A percentile compares a stretch with the other conserved stretches of the same genome.
Conservation (phyloP, 1,140 invertebrate genomes). For the Aphidius ervi region DNA sequence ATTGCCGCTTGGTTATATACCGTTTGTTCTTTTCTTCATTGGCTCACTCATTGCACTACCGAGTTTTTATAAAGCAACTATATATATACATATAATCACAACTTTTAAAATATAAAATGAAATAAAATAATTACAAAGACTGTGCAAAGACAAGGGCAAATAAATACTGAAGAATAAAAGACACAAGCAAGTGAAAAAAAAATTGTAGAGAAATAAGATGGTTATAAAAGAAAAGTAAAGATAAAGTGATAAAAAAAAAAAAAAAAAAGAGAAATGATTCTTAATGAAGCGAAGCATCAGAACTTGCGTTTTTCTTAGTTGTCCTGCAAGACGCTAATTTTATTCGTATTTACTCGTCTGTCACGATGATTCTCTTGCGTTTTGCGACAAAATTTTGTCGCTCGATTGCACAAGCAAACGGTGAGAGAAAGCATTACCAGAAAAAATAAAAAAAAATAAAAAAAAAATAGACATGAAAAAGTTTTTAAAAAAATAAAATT, state of each 20-base stretch:
- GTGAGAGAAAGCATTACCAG: background rate
- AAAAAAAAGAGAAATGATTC: too few species aligned
- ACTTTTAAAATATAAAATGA: too few species aligned
- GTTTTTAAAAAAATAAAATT: conserved; percentile 21
- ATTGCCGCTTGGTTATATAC: too few species aligned
- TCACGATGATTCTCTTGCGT: conserved; percentile 12
- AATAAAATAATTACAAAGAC: too few species aligned
- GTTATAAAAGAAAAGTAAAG: background rate
- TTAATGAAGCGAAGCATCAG: conserved; percentile 16
- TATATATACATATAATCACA: too few species aligned
- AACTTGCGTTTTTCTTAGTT: conserved; percentile 17
- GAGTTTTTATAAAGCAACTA: too few species aligned
- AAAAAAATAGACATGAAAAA: conserved; percentile 13
- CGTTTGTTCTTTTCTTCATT: too few species aligned
- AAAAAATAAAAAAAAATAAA: conserved; percentile 14
- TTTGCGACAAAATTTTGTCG: conserved; percentile 5
- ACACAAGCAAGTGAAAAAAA: too few species aligned
- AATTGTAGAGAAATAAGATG: background rate
- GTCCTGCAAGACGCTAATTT: conserved; percentile 21
- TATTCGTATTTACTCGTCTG: conserved; percentile 23
- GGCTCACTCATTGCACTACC: too few species aligned
- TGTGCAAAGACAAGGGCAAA: too few species aligned
- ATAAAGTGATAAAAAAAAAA: too few species aligned
- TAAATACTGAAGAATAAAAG: too few species aligned
- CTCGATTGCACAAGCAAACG: conserved; percentile 14